Base-by-base conservation (phyloP, 1,140 invertebrate genomes). In the Drosophila bocki region DNA sequence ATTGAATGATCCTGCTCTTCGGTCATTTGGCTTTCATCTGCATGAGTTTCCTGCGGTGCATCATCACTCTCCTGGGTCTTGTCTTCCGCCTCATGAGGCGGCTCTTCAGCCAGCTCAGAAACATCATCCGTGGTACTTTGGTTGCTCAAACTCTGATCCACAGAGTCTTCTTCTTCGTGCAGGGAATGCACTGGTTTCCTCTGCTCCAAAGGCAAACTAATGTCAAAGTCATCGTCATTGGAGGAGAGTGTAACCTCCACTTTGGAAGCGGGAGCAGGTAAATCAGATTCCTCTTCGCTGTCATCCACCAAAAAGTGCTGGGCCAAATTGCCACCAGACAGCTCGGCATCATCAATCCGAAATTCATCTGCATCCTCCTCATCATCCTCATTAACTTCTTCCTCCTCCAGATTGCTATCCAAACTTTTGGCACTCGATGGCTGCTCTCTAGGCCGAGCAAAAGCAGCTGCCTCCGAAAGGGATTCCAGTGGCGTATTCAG, bases 101-200 rank as follows among this genome's bases (percentile, higher is more conserved):
- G 81, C 41, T 92, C 91, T 22, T 92, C 91, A 8, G 44, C 57
- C 9, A 92, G 51, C 11, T 92, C 91, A 0, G 91, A 92, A 1
- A 92, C 91, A 87, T 92, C 91, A 63, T 92, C 82, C 2, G 90
- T 82, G 29, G 91, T 92, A 56, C 87, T 91, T 60, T 92, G 86
- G 41, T 91, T 91, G 19, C 78, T 83, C 7, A 84, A 63, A 54
- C 78, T 87, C 6, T 80, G 51, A 13, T 78, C 58, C 3, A 41
- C 53, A 13, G 51, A 41, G 41, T 39, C 56, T 48, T 70, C 64
- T 2, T 80, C 59, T 17, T 85, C 84, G 37, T 91, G 91, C 0
- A 75, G 77, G 1, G 91, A 92, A 44, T 91, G 87, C 33, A 86
- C 45, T 0, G 50, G 48, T 7, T 85, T 76, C 8, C 50, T 51